Evolutionary conservation across 2,797 vertebrate species (phyloP).

Genomic region (Cossypha heuglini): DNA sequence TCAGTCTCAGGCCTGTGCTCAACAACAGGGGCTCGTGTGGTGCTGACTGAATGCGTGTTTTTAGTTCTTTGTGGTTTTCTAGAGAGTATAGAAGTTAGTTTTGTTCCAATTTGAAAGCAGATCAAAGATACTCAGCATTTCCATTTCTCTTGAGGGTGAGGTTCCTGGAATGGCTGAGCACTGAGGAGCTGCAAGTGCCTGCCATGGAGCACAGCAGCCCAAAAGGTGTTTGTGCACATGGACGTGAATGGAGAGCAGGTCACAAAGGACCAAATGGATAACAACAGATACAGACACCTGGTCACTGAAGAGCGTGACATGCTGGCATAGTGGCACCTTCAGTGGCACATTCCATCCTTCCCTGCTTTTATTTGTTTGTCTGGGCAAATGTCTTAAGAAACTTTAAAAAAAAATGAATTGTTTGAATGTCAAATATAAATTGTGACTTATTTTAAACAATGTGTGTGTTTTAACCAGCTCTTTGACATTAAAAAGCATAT

Average conservation of each 20-base stretch:
- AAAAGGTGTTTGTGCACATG: neutral
- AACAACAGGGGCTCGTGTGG: neutral
- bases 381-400: neutral
- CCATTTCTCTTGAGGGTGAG: neutral
- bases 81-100: neutral
- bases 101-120: neutral
- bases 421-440: conserved; percentile 30
- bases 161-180: neutral
- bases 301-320: neutral
- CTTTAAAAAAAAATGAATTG: neutral
- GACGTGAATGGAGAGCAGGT: neutral
- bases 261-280: neutral
- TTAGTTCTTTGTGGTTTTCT: neutral
- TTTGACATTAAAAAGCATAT: conserved; percentile 34
- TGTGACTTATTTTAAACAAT: conserved; percentile 22
- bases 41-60: neutral
- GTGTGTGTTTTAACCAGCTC: conserved; percentile 9
- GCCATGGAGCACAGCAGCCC: neutral
- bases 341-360: neutral
- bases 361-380: neutral
- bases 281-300: rapidly evolving
- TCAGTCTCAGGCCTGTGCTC: neutral
- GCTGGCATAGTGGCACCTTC: neutral
- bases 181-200: neutral
- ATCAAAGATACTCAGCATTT: neutral